Evolutionary conservation across 2,888 invertebrate species (phyloP).

Genomic region (Agrilus biguttatus): DNA sequence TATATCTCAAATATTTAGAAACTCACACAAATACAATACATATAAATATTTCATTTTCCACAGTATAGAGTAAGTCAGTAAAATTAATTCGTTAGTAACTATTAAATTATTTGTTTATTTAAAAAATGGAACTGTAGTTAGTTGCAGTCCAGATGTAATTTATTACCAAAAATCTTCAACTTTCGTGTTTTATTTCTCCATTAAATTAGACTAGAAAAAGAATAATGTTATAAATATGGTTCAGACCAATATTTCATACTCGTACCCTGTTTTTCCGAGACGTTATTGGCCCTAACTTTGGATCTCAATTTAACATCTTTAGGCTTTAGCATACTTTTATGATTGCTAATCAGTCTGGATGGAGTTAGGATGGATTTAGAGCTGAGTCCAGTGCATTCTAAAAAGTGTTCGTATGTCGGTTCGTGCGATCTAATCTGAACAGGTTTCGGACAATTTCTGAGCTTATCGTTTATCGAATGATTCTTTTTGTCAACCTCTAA

Average conservation of each 20-base stretch:
- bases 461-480: constrained; percentile 5
- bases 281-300: constrained; percentile 44
- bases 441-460: constrained; percentile 10
- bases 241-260: constrained; percentile 32
- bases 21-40: not conserved
- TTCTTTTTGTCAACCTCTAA: constrained; percentile 29
- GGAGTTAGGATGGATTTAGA: constrained; percentile 63
- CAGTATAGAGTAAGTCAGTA: too few relatives aligned
- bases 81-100: not conserved
- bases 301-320: constrained; percentile 65
- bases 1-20: not conserved
- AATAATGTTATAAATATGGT: constrained; percentile 22
- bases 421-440: constrained; percentile 11
- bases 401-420: constrained; percentile 55
- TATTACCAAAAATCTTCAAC: not conserved
- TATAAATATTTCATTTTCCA: too few relatives aligned
- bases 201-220: constrained; percentile 4
- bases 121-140: not conserved
- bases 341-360: constrained; percentile 54
- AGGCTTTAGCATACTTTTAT: constrained; percentile 61
- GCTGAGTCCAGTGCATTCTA: constrained; percentile 66
- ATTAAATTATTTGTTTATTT: not conserved
- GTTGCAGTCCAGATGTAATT: not conserved
- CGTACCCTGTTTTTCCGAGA: constrained; percentile 32
- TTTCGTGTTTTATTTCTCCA: not conserved